Conservation (phyloP, 2,888 invertebrate species). For the Caenorhabditis panamensis region DNA sequence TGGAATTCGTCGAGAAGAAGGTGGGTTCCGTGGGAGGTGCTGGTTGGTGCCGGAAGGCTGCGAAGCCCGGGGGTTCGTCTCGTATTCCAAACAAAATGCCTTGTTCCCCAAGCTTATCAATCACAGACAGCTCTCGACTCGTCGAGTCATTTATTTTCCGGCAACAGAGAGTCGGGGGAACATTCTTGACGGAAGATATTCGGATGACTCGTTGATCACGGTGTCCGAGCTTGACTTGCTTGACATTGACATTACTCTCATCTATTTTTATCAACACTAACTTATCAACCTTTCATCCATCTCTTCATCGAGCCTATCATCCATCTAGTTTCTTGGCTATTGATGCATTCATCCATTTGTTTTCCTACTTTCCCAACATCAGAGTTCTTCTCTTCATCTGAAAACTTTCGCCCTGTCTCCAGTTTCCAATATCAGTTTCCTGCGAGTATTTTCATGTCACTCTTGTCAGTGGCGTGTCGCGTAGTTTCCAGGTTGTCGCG, state of each 20-base stretch:
- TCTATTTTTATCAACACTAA: slow-evolving; percentile 6
- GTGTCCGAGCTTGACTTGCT: slow-evolving; percentile 6
- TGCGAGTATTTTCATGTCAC: not conserved
- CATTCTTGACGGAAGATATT: slow-evolving; percentile 19
- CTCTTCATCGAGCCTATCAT: not conserved
- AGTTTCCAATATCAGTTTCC: not conserved
- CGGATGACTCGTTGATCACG: slow-evolving; percentile 10
- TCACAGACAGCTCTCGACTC: slow-evolving; percentile 37
- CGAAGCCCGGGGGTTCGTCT: not conserved
- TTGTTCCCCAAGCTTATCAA: slow-evolving; percentile 48
- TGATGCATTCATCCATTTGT: not conserved
- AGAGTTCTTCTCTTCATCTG: too few species aligned
- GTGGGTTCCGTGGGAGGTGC: slow-evolving; percentile 37
- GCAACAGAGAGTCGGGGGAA: not conserved
- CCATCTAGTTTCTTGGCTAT: too few species aligned
- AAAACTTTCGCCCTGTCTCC: not conserved
- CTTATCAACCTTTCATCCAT: not conserved
- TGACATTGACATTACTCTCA: not conserved
- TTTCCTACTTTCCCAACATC: not conserved
- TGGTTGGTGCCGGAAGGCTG: slow-evolving; percentile 20
- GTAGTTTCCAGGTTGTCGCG: not conserved
- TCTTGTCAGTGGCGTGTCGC: not conserved
- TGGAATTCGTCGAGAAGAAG: slow-evolving; percentile 40
- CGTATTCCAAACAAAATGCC: slow-evolving; percentile 28
- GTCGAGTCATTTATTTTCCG: slow-evolving; percentile 27